phyloP scores from a whole-genome alignment of 2,113 vertebrate species.

The Stomatorhinus ivindoensis region DNA sequence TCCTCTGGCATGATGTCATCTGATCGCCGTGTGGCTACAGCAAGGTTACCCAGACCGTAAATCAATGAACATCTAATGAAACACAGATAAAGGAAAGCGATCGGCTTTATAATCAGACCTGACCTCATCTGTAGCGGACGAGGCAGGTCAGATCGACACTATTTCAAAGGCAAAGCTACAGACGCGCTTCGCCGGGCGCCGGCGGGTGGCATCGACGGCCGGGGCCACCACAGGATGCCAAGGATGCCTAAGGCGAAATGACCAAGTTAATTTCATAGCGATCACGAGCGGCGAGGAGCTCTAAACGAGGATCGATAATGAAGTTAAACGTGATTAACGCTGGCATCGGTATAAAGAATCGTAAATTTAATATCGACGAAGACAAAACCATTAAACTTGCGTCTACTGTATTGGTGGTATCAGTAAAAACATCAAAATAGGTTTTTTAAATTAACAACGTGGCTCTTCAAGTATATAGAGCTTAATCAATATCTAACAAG shows the following conservation, averaged over 20 bases:
- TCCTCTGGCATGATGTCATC: constrained; percentile 5
- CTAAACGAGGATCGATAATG: background rate
- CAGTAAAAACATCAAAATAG: background rate
- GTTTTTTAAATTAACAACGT: background rate
- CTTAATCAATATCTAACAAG: background rate
- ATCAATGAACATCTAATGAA: constrained; percentile 47
- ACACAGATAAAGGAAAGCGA: constrained; percentile 25
- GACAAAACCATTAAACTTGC: background rate
- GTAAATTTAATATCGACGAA: background rate
- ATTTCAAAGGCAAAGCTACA: constrained; percentile 12
- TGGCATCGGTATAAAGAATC: background rate
- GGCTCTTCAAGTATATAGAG: background rate
- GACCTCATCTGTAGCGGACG: constrained; percentile 14
- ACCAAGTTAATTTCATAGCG: background rate
- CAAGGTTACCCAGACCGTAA: constrained; percentile 47
- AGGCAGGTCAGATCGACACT: constrained; percentile 25
- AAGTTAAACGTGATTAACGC: background rate
- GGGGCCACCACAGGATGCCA: background rate
- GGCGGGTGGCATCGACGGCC: background rate
- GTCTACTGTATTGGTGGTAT: background rate
- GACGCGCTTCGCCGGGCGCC: background rate
- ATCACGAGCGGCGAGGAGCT: background rate
- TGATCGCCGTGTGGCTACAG: background rate
- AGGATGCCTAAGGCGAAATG: background rate
- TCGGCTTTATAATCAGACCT: constrained; percentile 12